Evolutionary conservation across 2,888 invertebrate genomes (phyloP).

Genomic region (Phengaris arion): DNA sequence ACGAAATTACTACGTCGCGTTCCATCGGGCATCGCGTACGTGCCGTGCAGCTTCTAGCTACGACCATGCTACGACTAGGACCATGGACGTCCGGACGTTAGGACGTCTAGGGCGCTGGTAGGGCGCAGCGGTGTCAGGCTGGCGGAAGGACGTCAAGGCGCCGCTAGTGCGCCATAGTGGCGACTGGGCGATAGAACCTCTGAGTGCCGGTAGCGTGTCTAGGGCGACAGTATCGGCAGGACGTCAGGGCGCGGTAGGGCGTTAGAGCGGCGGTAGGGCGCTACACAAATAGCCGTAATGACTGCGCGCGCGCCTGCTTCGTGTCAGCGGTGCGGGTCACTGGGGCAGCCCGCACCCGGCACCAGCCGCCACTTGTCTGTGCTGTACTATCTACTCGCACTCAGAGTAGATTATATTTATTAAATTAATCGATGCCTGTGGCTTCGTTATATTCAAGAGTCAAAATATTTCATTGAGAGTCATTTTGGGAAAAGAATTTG

Average conservation of each 20-base stretch:
- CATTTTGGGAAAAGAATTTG: too few relatives aligned
- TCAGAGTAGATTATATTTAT: background rate
- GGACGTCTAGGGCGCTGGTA: background rate
- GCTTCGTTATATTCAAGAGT: background rate
- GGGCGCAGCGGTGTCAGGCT: background rate
- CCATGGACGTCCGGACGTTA: too few relatives aligned
- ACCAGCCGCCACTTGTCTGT: too few relatives aligned
- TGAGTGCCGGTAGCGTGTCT: too few relatives aligned
- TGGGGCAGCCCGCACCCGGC: background rate
- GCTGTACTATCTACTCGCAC: background rate
- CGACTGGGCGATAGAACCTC: background rate
- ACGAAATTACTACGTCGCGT: background rate
- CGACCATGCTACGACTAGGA: too few relatives aligned
- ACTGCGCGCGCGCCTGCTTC: background rate
- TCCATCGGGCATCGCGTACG: too few relatives aligned
- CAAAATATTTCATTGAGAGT: too few relatives aligned
- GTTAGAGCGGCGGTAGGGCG: background rate
- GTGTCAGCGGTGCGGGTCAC: conserved; percentile 4
- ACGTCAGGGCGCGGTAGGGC: background rate
- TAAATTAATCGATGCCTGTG: background rate
- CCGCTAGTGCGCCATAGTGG: background rate
- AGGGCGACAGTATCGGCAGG: background rate
- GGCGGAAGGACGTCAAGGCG: background rate
- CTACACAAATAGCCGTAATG: background rate
- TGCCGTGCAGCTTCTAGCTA: too few relatives aligned